phyloP scores from a whole-genome alignment of 2,113 vertebrate genomes.

The Paracyprichromis sp. region DNA sequence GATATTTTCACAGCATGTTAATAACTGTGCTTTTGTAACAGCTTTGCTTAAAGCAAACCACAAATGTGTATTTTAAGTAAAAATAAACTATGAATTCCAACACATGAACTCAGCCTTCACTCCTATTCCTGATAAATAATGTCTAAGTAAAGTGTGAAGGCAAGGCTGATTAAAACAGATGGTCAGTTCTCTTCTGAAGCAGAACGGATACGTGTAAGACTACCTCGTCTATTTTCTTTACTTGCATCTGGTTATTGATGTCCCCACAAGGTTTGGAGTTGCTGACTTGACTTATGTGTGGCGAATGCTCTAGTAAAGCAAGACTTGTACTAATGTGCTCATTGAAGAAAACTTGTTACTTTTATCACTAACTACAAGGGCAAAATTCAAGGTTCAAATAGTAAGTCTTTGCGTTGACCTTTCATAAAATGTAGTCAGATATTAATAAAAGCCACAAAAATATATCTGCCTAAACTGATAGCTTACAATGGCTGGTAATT shows the following conservation, averaged over 20 bases:
- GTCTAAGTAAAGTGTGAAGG: neutral
- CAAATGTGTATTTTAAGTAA: neutral
- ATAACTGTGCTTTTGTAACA: neutral
- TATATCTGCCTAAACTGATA: neutral
- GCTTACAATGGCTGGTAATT: neutral
- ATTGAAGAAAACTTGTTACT: neutral
- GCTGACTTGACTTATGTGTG: constrained; percentile 5
- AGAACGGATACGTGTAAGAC: neutral
- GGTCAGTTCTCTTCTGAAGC: neutral
- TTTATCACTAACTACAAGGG: neutral
- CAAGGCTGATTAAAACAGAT: constrained; percentile 18
- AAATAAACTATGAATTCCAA: neutral
- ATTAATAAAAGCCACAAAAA: neutral
- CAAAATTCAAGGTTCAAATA: neutral
- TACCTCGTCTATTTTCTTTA: neutral
- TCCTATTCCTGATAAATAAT: neutral
- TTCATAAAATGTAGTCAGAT: neutral
- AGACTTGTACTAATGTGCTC: constrained; percentile 11
- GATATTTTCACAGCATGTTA: neutral
- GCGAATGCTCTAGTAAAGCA: neutral
- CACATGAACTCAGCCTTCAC: neutral
- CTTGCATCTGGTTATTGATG: constrained; percentile 16
- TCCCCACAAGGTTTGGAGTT: neutral
- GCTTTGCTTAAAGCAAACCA: neutral
- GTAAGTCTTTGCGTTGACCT: neutral